phyloP scores from a whole-genome alignment of 2,113 vertebrate species.

The Recurvirostra avosetta region DNA sequence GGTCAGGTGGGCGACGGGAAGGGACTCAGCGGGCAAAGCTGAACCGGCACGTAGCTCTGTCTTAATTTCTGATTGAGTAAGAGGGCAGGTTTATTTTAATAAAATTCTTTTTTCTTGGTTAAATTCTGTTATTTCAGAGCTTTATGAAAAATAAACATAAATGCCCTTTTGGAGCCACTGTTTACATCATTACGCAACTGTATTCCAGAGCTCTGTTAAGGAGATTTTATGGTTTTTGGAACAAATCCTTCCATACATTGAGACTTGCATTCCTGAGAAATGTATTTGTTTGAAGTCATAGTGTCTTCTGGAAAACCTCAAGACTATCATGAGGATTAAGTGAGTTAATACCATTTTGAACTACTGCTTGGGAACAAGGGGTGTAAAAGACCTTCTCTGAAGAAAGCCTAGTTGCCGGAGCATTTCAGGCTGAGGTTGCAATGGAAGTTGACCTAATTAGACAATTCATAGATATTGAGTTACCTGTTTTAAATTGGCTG shows the following conservation, averaged over 20 bases:
- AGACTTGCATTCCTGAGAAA: neutral
- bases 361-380: neutral
- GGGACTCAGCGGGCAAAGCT: neutral
- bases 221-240: neutral
- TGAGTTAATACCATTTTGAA: neutral
- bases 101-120: neutral
- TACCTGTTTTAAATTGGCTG: neutral
- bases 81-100: neutral
- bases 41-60: neutral
- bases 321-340: neutral
- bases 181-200: neutral
- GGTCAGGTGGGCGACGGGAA: neutral
- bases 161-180: neutral
- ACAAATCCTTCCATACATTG: neutral
- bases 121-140: neutral
- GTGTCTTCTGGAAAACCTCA: neutral
- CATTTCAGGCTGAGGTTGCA: neutral
- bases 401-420: neutral
- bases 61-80: neutral
- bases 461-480: neutral
- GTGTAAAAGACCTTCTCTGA: neutral
- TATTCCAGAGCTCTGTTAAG: neutral
- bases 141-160: neutral
- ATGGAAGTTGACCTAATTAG: slow-evolving; percentile 20
- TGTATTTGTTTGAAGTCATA: neutral